phyloP scores from a whole-genome alignment of 2,888 invertebrate species.

The Ennomos quercinarius region DNA sequence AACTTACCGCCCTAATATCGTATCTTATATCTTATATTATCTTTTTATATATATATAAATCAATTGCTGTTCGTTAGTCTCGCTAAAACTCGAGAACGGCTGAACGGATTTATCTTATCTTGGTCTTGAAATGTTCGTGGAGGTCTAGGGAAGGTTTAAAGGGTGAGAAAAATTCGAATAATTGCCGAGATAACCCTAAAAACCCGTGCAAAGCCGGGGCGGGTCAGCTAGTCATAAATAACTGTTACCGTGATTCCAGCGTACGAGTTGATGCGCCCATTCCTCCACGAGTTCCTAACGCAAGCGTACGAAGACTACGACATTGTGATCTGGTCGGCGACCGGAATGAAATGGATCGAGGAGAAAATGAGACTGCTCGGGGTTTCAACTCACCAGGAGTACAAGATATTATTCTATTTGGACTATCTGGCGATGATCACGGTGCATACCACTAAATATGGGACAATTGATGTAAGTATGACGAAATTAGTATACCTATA shows the following conservation, averaged over 20 bases:
- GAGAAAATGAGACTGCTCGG: conserved; percentile 98
- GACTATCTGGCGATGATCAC: conserved; percentile 98
- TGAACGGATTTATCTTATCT: no score
- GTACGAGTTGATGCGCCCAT: conserved; percentile 96
- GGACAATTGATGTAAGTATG: conserved; percentile 93
- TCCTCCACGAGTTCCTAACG: conserved; percentile 96
- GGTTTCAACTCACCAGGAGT: conserved; percentile 92
- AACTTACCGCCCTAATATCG: no score
- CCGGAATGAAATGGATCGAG: conserved; percentile 99
- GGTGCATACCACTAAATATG: conserved; percentile 95
- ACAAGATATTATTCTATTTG: conserved; percentile 96
- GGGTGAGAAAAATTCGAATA: no score
- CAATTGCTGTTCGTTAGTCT: no score
- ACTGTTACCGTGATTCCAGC: conserved; percentile 67
- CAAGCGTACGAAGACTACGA: conserved; percentile 96
- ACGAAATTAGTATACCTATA: no score
- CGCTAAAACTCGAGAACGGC: no score
- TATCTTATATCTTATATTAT: no score
- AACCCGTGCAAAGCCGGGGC: no score
- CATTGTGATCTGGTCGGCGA: conserved; percentile 99
- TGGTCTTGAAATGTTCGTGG: no score
- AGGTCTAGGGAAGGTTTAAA: no score
- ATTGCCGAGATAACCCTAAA: no score
- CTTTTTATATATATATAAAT: no score
- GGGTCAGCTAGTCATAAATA: background rate